phyloP scores from a whole-genome alignment of 1,140 invertebrate genomes.

The Halictus rubicundus region DNA sequence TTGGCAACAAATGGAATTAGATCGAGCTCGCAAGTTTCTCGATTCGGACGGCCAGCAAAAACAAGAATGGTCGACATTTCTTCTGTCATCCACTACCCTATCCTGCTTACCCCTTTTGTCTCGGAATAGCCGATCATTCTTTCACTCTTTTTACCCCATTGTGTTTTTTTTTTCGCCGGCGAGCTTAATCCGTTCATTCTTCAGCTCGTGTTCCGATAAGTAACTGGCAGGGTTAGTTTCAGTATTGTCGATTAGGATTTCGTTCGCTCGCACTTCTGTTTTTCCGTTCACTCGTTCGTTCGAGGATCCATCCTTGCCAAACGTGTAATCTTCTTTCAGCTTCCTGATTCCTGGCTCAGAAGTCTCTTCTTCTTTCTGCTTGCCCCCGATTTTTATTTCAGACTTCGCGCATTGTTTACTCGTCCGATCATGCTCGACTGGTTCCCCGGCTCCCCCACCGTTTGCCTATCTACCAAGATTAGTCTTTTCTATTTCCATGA shows the following conservation, averaged over 20 bases:
- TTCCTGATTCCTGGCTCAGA: background rate
- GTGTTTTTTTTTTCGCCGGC: constrained; percentile 25
- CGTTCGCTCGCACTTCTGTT: background rate
- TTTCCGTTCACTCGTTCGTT: background rate
- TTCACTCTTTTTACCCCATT: background rate
- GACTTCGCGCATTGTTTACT: background rate
- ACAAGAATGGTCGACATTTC: background rate
- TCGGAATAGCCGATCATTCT: background rate
- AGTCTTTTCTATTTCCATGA: background rate
- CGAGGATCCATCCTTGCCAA: background rate
- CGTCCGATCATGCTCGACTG: background rate
- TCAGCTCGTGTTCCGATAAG: background rate
- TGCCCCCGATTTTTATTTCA: background rate
- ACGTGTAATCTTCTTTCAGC: background rate
- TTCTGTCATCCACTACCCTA: background rate
- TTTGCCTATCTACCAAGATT: background rate
- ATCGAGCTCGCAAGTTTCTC: constrained; percentile 14
- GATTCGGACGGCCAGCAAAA: constrained; percentile 3
- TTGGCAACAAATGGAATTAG: constrained; percentile 32
- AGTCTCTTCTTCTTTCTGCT: background rate
- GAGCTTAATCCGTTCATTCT: constrained; percentile 41
- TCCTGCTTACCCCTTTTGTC: constrained; percentile 11
- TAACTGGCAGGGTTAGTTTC: background rate
- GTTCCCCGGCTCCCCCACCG: too few species aligned
- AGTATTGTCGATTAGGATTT: background rate